A percentile compares a stretch with the other conserved stretches of the same genome.
Conservation (phyloP, 1,140 invertebrate genomes). For the Palaemon carinicauda region DNA sequence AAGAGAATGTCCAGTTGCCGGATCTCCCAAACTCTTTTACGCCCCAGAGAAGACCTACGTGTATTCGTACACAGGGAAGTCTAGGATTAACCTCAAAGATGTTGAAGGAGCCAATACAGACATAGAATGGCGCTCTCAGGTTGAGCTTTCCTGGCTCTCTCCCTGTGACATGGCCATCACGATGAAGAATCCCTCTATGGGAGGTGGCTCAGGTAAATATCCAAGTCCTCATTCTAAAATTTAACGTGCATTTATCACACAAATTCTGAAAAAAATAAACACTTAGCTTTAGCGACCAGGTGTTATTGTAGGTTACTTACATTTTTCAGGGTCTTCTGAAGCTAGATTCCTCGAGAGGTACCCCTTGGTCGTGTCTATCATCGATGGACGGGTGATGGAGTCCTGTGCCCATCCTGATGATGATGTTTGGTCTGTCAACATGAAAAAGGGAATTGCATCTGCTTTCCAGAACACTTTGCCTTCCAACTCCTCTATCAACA, state of each 20-base stretch:
- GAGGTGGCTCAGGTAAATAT: no score
- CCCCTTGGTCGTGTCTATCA: background rate
- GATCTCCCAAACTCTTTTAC: background rate
- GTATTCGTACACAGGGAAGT: background rate
- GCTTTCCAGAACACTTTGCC: conserved; percentile 19
- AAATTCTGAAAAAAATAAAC: no score
- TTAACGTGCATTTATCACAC: no score
- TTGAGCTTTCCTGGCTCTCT: background rate
- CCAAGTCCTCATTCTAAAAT: no score
- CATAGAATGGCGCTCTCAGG: background rate
- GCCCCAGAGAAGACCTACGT: background rate
- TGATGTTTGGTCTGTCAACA: conserved; percentile 7
- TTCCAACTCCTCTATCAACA: background rate
- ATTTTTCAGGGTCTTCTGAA: background rate
- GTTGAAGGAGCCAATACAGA: background rate
- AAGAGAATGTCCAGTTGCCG: background rate
- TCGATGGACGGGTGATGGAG: conserved; percentile 10
- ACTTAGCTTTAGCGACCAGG: background rate
- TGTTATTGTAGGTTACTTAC: background rate
- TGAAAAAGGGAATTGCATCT: conserved; percentile 35
- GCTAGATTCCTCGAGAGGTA: background rate
- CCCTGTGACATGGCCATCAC: background rate
- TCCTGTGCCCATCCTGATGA: conserved; percentile 3
- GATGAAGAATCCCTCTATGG: background rate
- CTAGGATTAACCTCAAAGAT: background rate